Conservation (phyloP, 2,113 vertebrate genomes). For the Strix uralensis region DNA sequence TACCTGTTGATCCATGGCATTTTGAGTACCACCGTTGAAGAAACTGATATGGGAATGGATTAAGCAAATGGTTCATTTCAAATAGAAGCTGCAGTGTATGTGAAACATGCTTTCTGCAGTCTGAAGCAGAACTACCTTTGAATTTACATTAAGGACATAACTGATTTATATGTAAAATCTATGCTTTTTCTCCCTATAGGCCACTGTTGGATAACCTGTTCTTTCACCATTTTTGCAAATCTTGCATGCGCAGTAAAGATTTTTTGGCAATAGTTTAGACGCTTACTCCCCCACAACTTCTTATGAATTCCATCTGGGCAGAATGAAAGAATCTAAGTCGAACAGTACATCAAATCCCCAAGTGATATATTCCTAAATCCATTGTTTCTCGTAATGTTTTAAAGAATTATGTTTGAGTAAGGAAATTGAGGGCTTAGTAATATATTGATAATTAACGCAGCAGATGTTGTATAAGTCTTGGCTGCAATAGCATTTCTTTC, state of each 20-base stretch:
- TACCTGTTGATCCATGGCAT: background rate
- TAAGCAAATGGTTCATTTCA: background rate
- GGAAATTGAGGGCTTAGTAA: slow-evolving; percentile 43
- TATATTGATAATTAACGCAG: slow-evolving; percentile 59
- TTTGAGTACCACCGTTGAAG: background rate
- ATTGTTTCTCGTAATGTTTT: slow-evolving; percentile 29
- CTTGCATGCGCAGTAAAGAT: slow-evolving; percentile 7
- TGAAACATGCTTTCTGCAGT: background rate
- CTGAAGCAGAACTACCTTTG: background rate
- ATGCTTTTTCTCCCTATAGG: background rate
- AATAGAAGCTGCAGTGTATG: background rate
- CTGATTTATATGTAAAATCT: background rate
- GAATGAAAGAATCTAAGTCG: slow-evolving; percentile 4
- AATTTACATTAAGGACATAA: background rate
- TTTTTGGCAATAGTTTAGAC: slow-evolving; percentile 46
- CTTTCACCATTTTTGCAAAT: background rate
- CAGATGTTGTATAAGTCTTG: slow-evolving; percentile 36
- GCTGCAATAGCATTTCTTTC: background rate
- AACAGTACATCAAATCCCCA: slow-evolving; percentile 34
- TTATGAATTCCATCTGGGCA: slow-evolving; percentile 51
- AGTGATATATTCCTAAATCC: slow-evolving; percentile 37
- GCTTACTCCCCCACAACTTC: background rate
- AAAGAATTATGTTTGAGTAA: slow-evolving; percentile 33
- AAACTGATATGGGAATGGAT: background rate
- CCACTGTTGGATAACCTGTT: background rate